Conservation (phyloP, 2,113 vertebrate species). For the Ariopsis seemanni region DNA sequence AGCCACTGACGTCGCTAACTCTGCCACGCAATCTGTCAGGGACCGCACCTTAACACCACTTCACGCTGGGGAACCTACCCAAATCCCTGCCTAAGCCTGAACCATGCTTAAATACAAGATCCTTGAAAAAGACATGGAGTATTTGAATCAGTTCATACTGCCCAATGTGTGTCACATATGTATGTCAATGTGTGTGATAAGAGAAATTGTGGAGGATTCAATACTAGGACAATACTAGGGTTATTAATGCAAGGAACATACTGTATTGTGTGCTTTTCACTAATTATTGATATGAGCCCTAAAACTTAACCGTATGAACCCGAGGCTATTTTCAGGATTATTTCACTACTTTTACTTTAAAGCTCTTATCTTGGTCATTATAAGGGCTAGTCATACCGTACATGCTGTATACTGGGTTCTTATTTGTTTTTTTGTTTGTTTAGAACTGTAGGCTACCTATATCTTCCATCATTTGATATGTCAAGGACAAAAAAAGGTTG, state of each 20-base stretch:
- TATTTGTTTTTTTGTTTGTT: too few relatives aligned
- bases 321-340: too few relatives aligned
- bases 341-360: too few relatives aligned
- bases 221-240: not conserved
- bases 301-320: too few relatives aligned
- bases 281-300: too few relatives aligned
- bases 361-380: too few relatives aligned
- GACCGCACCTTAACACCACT: conserved; percentile 49
- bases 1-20: conserved; percentile 51
- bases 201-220: not conserved
- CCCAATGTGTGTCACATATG: not conserved
- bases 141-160: not conserved
- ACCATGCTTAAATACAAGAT: not conserved
- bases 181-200: not conserved
- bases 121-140: not conserved
- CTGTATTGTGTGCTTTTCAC: too few relatives aligned
- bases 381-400: too few relatives aligned
- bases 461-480: too few relatives aligned
- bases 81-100: conserved; percentile 20
- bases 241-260: not conserved
- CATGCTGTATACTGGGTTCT: too few relatives aligned
- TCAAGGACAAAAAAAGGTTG: too few relatives aligned
- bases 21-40: conserved; percentile 56
- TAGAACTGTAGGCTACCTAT: too few relatives aligned
- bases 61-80: conserved; percentile 22